phyloP scores from a whole-genome alignment of 2,888 invertebrate species.

The Pristionchus exspectatus region DNA sequence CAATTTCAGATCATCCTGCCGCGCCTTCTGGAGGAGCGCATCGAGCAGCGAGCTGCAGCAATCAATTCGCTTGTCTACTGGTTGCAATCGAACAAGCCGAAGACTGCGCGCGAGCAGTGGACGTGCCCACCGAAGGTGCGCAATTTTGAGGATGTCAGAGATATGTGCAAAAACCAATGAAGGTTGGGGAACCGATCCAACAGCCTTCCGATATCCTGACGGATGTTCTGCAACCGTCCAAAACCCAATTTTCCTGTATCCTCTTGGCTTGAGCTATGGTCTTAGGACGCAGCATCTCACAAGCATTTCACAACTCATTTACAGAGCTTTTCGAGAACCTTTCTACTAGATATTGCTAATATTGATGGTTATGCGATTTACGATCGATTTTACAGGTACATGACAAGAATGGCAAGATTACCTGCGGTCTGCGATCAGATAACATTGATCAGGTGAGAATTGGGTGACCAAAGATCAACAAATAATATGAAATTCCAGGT shows the following conservation, averaged over 20 bases:
- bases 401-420: background rate
- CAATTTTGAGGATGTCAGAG: too few species aligned
- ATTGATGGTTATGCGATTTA: background rate
- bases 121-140: slow-evolving; percentile 56
- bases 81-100: slow-evolving; percentile 64
- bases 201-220: too few species aligned
- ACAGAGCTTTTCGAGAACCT: background rate
- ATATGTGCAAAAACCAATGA: too few species aligned
- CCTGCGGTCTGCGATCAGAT: slow-evolving; percentile 40
- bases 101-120: slow-evolving; percentile 58
- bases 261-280: too few species aligned
- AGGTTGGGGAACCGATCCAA: too few species aligned
- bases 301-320: too few species aligned
- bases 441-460: slow-evolving; percentile 28
- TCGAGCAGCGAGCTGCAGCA: slow-evolving; percentile 60
- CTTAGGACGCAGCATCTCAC: too few species aligned
- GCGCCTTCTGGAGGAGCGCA: slow-evolving; percentile 61
- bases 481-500: slow-evolving; percentile 20
- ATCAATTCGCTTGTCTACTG: slow-evolving; percentile 58
- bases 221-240: too few species aligned
- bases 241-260: too few species aligned
- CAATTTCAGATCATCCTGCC: slow-evolving; percentile 55
- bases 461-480: background rate
- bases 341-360: background rate
- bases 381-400: background rate